Base-by-base conservation (phyloP, 2,113 vertebrate species). In the Craseonycteris thonglongyai region DNA sequence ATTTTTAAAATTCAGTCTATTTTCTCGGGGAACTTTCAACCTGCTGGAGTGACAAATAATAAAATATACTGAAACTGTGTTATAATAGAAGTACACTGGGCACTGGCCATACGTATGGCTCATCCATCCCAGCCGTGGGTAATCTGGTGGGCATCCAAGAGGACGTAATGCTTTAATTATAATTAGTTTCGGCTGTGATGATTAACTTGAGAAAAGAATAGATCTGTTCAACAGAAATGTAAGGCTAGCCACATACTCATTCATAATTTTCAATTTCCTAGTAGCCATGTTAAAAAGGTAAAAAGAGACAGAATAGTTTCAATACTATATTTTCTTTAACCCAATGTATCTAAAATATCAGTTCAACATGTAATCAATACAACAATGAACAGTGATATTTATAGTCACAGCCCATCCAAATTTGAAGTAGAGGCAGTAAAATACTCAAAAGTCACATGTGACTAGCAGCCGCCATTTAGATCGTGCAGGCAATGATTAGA, bases 321-420 rank as follows among this genome's bases (percentile, higher is more conserved):
- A 87, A 59, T 84, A 79, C 63, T 75, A 26, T 74, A 42, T 94
- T 94, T 83, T 80, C 56, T 63, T 95, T 81, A 75, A 72, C 10
- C 30, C 3, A 45, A 1, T 33, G 3, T 92, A 47, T 78, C 63
- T 2, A 71, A 89, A 45, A 90, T 68, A 80, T 35, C 33, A 74
- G 68, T 78, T 93, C 45, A 94, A 40, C 26, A 42, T 66, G 7
- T 92, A 74, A 63, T 49, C 45, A 76, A 40, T 91, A 75, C 71
- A 58, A 94, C 81, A 86, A 38, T 75, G 26, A 89, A 72, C 28
- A 56, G 5, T 84, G 65, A 81, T 33, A 65, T 45, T 94, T 94
- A 54, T 21, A 11, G 14, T 87, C 66, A 82, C 0, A 65, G 10
- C 12, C 4, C 40, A 83, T 90, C 90, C 86, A 65, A 92, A 21